Percentiles rank a stretch among this genome's conserved stretches.
phyloP scores from a whole-genome alignment of 2,797 vertebrate species.

The Alauda arvensis region DNA sequence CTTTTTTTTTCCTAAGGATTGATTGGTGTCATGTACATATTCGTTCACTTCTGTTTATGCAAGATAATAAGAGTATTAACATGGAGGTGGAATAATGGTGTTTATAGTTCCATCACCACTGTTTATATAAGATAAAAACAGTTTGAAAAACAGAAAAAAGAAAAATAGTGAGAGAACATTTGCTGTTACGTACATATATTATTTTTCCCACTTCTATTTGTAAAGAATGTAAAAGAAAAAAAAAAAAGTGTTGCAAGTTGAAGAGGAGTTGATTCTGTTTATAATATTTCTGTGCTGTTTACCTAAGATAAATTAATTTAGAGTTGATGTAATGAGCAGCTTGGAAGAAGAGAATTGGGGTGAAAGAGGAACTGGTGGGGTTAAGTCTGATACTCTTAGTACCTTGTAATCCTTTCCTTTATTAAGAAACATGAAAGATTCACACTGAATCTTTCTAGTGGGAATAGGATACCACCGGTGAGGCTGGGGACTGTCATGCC shows the following conservation, averaged over 20 bases:
- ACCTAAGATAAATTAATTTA: slow-evolving; percentile 55
- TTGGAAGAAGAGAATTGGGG: slow-evolving; percentile 40
- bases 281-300: slow-evolving; percentile 39
- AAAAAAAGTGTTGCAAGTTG: slow-evolving; percentile 36
- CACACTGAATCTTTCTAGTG: slow-evolving; percentile 7
- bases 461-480: background rate
- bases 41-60: slow-evolving; percentile 71
- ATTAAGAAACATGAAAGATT: slow-evolving; percentile 39
- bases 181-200: slow-evolving; percentile 53
- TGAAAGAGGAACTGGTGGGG: slow-evolving; percentile 30
- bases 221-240: slow-evolving; percentile 37
- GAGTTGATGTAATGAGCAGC: slow-evolving; percentile 40
- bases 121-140: slow-evolving; percentile 71
- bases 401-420: slow-evolving; percentile 59
- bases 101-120: slow-evolving; percentile 71
- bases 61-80: slow-evolving; percentile 76
- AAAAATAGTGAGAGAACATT: slow-evolving; percentile 55
- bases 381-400: slow-evolving; percentile 24
- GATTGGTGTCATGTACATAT: slow-evolving; percentile 73
- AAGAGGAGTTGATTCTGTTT: slow-evolving; percentile 49
- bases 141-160: slow-evolving; percentile 35
- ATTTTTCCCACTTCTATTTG: slow-evolving; percentile 48
- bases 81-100: slow-evolving; percentile 71
- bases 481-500: background rate
- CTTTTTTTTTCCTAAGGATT: slow-evolving; percentile 60